Base-by-base conservation (phyloP, 2,888 invertebrate genomes). In the Smittia sp. region DNA sequence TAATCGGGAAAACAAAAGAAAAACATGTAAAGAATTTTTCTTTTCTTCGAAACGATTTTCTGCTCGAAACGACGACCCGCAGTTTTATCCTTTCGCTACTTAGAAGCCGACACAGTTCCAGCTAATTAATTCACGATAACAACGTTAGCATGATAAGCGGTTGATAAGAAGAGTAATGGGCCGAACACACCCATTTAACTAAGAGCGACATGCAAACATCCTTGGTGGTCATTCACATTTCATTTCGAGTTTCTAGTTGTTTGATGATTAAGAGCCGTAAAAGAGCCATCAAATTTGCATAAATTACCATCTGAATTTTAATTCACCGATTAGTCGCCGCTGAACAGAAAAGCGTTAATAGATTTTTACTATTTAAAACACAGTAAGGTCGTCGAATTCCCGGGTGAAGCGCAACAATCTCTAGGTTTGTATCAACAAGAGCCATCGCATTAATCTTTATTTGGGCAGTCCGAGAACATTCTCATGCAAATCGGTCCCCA, bases 371-470 rank as follows among this genome's bases (percentile, higher is more conserved):
- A 46, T 46, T 46, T 2, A 3, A 32, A 9, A 32, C 32, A 32
- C 9, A 32, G 32, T 32, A 3, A 32, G n/a, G n/a, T n/a, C n/a
- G n/a, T n/a, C n/a, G n/a, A n/a, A n/a, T n/a, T 32, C 32, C 32
- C 9, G 3, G 32, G 32, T 32, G 32, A 32, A 46, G n/a, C 15
- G 46, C 46, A 46, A 46, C 46, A 46, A n/a, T 46, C 15, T 46
- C 11, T 46, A 2, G 46, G 46, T 11, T n/a, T 46, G 46, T 46
- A 46, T 46, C 46, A 46, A 46, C 46, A 46, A 46, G 46, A 46
- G 46, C n/a, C 46, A 46, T 46, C 46, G 46, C 46, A 46, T 46
- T 15, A 46, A 46, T 46, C 46, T 46, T 46, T 46, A 46, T 46
- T 46, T 46, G 15, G 46, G 46, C 46, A 46, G 11, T n/a, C 2